Conservation (phyloP, 2,888 invertebrate genomes). For the Catocala nupta region DNA sequence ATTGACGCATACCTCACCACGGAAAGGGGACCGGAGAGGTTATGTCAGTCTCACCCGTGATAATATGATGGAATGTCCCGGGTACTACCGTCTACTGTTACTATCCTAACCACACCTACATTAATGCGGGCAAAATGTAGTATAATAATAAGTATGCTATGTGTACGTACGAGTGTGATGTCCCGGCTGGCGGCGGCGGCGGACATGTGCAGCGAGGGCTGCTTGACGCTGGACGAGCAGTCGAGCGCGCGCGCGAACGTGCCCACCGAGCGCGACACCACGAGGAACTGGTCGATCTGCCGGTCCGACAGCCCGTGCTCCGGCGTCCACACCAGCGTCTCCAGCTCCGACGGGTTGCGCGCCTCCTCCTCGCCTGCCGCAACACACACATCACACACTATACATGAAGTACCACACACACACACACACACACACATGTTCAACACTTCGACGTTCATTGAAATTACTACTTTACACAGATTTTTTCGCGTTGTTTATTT, state of each 20-base stretch:
- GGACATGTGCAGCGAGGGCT: slow-evolving; percentile 99
- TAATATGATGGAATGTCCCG: too few species aligned
- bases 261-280: slow-evolving; percentile 97
- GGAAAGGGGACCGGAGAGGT: too few species aligned
- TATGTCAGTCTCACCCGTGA: too few species aligned
- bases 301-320: slow-evolving; percentile 96
- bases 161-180: slow-evolving; percentile 93
- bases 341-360: slow-evolving; percentile 92
- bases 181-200: slow-evolving; percentile 99
- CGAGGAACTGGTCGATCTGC: slow-evolving; percentile 99
- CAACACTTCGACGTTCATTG: too few species aligned
- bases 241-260: slow-evolving; percentile 99
- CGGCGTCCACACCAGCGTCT: slow-evolving; percentile 98
- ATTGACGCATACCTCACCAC: too few species aligned
- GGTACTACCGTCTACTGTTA: too few species aligned
- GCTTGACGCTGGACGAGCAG: slow-evolving; percentile 99
- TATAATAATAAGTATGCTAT: not conserved
- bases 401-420: too few species aligned
- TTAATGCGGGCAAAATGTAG: not conserved
- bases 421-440: too few species aligned
- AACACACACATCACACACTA: not conserved
- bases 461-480: too few species aligned
- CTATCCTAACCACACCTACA: too few species aligned
- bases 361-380: slow-evolving; percentile 88
- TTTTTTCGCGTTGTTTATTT: too few species aligned